Base-by-base conservation (phyloP, 1,140 invertebrate species). In the Sitophilus oryzae region DNA sequence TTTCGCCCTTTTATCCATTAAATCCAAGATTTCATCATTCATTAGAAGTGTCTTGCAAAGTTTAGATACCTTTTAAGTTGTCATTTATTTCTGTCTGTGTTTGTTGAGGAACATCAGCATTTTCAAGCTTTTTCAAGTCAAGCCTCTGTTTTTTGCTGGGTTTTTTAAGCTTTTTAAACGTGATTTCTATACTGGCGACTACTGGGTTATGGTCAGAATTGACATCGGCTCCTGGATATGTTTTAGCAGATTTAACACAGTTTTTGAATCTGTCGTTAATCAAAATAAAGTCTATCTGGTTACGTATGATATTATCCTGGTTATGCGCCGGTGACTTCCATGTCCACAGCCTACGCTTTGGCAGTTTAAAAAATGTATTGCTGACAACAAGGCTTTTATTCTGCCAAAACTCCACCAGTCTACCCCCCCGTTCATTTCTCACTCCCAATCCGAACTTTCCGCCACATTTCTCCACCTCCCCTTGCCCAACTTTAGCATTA, bases 271-370 rank as follows among this genome's bases (percentile, higher is more conserved):
- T 40, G 22, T 58, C 60, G 8, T 62, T 62, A 6, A 69, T 62
- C 18, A 68, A 25, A 4, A 71, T 59, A 44, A 56, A 70, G 45
- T 70, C 64, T 49, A 70, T 71, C 48, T 69, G 64, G 50, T 70
- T 72, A 38, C 67, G 38, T 6, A 68, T 54, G 14, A 67, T 62
- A 19, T 64, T 58, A 0, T 59, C 18, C 15, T 46, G 16, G 5
- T 11, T 64, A 47, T 71, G 63, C 15, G 14, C 6, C 19, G 69
- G 70, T 40, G 66, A 67, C 34, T 63, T 71, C 69, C 68, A 71
- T 9, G 69, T 71, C 36, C 71, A 71, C n/a, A 71, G 34, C 45
- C 66, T 50, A 35, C 68, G 42, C 6, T 51, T 40, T 25, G 64
- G 67, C 21, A 69, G 42, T 46, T 70, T 57, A 55, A 66, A 70